These are phyloP conservation scores for Diadumene lineata DNA, from an alignment of 92 coral and sea anemone genomes.

Conservation along the genomic window DNA sequence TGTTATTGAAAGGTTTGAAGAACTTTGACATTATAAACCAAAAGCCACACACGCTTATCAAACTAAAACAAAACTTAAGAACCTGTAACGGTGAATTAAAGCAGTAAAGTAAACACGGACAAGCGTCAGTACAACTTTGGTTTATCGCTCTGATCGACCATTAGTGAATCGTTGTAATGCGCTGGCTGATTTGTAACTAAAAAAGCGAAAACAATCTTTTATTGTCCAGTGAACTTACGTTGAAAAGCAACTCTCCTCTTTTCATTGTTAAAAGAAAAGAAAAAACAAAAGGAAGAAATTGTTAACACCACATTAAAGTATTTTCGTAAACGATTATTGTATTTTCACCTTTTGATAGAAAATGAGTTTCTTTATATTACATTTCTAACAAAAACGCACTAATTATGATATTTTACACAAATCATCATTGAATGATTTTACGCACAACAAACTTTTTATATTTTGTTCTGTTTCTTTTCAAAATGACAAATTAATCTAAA, in stretches of 20 bases:
- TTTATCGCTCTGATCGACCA: not conserved
- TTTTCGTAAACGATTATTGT: too few relatives aligned
- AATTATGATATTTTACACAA: too few relatives aligned
- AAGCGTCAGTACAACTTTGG: not conserved
- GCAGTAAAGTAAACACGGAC: not conserved
- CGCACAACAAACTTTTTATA: too few relatives aligned
- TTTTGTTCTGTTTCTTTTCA: too few relatives aligned
- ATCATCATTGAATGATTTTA: not conserved
- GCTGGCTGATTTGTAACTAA: not conserved
- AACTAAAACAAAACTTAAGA: not conserved
- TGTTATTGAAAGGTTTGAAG: constrained; percentile 8
- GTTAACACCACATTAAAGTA: too few relatives aligned
- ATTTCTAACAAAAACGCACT: not conserved
- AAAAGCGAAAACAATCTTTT: not conserved
- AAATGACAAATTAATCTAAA: too few relatives aligned
- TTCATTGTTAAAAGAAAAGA: too few relatives aligned
- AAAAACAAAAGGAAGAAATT: too few relatives aligned
- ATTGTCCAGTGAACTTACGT: too few relatives aligned
- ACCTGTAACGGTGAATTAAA: not conserved
- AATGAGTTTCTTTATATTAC: not conserved
- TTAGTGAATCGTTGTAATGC: not conserved
- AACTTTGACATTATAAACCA: constrained; percentile 14
- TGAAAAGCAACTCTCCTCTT: too few relatives aligned
- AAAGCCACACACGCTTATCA: constrained; percentile 4
- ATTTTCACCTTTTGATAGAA: not conserved